phyloP scores from a whole-genome alignment of 2,888 invertebrate species.

The Ichneumoninae sp. region DNA sequence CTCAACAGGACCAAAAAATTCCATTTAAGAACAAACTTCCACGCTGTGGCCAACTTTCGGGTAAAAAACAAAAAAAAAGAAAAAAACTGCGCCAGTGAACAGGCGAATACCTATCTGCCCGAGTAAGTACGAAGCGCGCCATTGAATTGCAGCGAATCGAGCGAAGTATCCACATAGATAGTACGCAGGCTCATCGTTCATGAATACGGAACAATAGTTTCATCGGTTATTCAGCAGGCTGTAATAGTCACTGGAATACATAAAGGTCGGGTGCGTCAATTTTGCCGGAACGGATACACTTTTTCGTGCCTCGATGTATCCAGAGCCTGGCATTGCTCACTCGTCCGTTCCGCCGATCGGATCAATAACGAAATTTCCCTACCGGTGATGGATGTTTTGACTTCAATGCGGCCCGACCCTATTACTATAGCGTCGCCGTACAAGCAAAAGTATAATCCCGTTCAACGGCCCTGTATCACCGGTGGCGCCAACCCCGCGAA shows the following conservation, averaged over 20 bases:
- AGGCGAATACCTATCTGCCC: neutral
- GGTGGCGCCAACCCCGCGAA: neutral
- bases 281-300: slow-evolving; percentile 58
- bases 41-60: neutral
- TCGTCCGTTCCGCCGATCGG: slow-evolving; percentile 49
- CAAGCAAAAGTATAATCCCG: slow-evolving; percentile 3
- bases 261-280: slow-evolving; percentile 59
- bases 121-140: neutral
- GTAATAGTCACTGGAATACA: slow-evolving; percentile 52
- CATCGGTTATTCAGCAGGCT: slow-evolving; percentile 56
- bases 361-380: slow-evolving; percentile 53
- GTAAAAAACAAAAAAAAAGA: neutral
- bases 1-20: neutral
- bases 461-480: neutral
- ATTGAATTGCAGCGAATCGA: slow-evolving; percentile 22
- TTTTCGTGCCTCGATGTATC: slow-evolving; percentile 55
- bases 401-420: slow-evolving; percentile 6
- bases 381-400: slow-evolving; percentile 43
- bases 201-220: slow-evolving; percentile 56
- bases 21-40: neutral
- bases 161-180: slow-evolving; percentile 9
- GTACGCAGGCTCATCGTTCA: slow-evolving; percentile 5
- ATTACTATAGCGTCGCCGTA: neutral
- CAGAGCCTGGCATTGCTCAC: slow-evolving; percentile 43
- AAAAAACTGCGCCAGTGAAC: neutral